These are phyloP conservation scores for Tetanocera ferruginea DNA, from an alignment of 2,888 invertebrate genomes.

Conservation along the genomic window DNA sequence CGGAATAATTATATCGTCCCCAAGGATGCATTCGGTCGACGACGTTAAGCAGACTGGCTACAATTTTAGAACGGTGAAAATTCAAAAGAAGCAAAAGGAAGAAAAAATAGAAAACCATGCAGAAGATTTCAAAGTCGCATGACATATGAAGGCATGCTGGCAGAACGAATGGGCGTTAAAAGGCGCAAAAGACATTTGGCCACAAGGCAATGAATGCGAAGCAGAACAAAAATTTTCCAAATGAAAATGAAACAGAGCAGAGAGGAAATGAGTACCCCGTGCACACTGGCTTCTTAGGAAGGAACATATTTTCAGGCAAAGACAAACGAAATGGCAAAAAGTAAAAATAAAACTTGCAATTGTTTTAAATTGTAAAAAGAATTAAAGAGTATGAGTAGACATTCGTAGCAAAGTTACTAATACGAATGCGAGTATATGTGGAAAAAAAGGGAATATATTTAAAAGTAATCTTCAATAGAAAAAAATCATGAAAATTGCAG, in stretches of 20 bases:
- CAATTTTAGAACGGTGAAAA: not conserved
- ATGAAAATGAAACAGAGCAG: constrained; percentile 12
- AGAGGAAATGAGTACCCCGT: not conserved
- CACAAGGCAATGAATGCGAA: constrained; percentile 5
- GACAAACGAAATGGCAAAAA: not conserved
- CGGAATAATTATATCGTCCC: constrained; percentile 36
- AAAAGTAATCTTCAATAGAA: no score
- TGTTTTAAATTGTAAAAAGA: no score
- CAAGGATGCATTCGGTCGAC: constrained; percentile 17
- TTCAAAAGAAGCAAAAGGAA: not conserved
- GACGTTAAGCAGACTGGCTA: constrained; percentile 7
- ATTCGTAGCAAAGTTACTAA: no score
- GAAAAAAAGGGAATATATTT: no score
- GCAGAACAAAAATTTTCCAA: constrained; percentile 6
- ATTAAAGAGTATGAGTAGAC: no score
- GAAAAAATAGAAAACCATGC: not conserved
- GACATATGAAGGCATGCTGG: constrained; percentile 23
- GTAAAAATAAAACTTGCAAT: not conserved
- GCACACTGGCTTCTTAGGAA: not conserved
- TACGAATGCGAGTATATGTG: no score
- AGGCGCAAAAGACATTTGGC: constrained; percentile 28
- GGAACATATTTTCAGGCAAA: not conserved
- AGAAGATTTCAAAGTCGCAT: constrained; percentile 31
- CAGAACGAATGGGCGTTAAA: constrained; percentile 20
- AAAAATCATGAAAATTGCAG: no score